phyloP scores from a whole-genome alignment of 2,797 vertebrate genomes.

The Pipistrellus nathusii region DNA sequence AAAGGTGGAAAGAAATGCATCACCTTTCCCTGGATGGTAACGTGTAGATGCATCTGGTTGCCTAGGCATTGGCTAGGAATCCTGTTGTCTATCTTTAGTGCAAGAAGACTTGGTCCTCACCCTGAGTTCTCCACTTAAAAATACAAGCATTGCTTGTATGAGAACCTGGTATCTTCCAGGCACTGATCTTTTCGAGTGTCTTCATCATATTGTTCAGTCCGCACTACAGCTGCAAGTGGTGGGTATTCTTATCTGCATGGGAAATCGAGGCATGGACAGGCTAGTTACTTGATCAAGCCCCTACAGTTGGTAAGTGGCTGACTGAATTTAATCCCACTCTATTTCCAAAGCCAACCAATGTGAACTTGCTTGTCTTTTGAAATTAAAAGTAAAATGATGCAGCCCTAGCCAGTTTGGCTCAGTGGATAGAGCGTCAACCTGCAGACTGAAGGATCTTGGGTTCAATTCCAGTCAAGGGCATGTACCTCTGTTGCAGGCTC shows the following conservation, averaged over 20 bases:
- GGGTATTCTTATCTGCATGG: neutral
- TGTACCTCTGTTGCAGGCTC: too few species aligned
- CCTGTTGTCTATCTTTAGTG: neutral
- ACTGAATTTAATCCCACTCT: neutral
- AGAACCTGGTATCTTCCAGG: neutral
- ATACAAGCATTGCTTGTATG: neutral
- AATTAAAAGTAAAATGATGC: slow-evolving; percentile 18
- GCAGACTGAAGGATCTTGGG: too few species aligned
- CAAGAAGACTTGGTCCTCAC: neutral
- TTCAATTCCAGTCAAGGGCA: too few species aligned
- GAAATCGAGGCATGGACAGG: neutral
- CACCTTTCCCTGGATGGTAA: neutral
- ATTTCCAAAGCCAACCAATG: neutral
- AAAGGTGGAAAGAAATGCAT: neutral
- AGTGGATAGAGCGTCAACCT: too few species aligned
- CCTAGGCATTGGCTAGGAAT: neutral
- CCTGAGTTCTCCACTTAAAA: slow-evolving; percentile 33
- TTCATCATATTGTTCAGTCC: neutral
- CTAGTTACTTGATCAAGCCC: neutral
- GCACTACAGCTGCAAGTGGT: neutral
- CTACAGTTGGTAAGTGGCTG: neutral
- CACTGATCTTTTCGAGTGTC: neutral
- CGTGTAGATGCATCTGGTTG: neutral
- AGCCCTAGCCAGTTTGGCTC: too few species aligned
- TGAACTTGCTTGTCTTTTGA: neutral